Conservation (phyloP, 2,113 vertebrate species). For the Scytalopus superciliaris region DNA sequence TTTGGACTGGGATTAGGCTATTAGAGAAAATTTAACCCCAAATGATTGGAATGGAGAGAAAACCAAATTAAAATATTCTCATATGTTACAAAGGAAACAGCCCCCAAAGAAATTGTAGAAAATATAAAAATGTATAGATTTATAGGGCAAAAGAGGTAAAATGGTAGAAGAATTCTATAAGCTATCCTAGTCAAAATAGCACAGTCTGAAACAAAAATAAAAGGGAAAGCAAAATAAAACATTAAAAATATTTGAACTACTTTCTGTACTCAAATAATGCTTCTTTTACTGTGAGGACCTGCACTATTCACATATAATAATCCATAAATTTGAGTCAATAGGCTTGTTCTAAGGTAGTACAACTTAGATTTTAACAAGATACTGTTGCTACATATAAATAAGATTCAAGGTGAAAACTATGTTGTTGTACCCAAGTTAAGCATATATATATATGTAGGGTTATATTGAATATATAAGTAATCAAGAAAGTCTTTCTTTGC, state of each 20-base stretch:
- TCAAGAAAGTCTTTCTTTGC: neutral
- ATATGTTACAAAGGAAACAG: conserved; percentile 65
- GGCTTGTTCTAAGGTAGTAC: neutral
- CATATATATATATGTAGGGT: neutral
- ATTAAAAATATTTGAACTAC: neutral
- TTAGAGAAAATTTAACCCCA: conserved; percentile 70
- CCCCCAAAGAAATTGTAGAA: conserved; percentile 65
- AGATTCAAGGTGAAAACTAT: neutral
- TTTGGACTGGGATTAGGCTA: conserved; percentile 68
- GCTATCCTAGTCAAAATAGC: neutral
- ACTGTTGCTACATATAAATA: neutral
- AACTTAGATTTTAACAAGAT: neutral
- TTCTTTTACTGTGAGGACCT: neutral
- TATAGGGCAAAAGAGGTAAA: conserved; percentile 26
- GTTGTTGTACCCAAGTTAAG: neutral
- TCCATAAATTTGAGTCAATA: neutral
- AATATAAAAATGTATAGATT: conserved; percentile 57
- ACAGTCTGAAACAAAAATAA: neutral
- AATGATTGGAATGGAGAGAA: conserved; percentile 67
- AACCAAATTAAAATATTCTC: conserved; percentile 72
- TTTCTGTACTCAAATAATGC: neutral
- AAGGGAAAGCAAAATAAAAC: rapidly evolving
- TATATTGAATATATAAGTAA: neutral
- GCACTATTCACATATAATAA: neutral
- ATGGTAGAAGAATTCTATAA: neutral